phyloP scores from a whole-genome alignment of 1,140 invertebrate genomes.

The Papilio aristodemus region DNA sequence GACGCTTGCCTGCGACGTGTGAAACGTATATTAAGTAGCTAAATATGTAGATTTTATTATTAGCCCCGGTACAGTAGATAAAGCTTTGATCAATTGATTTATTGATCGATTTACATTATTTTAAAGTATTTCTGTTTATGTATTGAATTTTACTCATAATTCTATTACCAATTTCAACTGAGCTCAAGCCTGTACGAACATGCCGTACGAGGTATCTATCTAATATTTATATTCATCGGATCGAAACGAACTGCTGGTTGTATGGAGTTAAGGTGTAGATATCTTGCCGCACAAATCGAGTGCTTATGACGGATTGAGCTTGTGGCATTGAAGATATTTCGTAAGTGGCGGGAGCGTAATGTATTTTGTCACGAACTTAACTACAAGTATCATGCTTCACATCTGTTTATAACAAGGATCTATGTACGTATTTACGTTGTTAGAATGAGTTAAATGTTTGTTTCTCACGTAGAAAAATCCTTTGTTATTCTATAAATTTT shows the following conservation, averaged over 20 bases:
- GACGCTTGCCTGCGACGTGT: not conserved
- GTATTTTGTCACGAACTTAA: conserved; percentile 60
- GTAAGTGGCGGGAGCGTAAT: conserved; percentile 52
- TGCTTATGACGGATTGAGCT: conserved; percentile 46
- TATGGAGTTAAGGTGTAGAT: conserved; percentile 5
- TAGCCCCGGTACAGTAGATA: not conserved
- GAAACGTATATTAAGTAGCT: not conserved
- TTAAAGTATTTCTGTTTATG: conserved; percentile 42
- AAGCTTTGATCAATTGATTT: not conserved
- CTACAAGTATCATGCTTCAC: not conserved
- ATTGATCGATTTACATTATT: conserved; percentile 43
- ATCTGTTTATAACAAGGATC: not conserved
- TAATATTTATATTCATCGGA: not conserved
- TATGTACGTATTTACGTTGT: not conserved
- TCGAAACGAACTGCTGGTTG: not conserved
- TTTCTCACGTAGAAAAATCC: not conserved
- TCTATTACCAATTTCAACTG: too few species aligned
- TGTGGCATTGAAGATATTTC: conserved; percentile 65
- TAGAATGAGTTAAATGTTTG: not conserved
- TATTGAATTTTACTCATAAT: too few species aligned
- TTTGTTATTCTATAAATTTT: too few species aligned
- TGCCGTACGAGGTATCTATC: too few species aligned
- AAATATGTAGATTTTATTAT: not conserved
- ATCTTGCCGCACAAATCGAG: conserved; percentile 42
- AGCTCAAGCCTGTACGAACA: too few species aligned